Evolutionary conservation across 2,797 vertebrate species (phyloP).

Genomic region (Gymnothorax javanicus): DNA sequence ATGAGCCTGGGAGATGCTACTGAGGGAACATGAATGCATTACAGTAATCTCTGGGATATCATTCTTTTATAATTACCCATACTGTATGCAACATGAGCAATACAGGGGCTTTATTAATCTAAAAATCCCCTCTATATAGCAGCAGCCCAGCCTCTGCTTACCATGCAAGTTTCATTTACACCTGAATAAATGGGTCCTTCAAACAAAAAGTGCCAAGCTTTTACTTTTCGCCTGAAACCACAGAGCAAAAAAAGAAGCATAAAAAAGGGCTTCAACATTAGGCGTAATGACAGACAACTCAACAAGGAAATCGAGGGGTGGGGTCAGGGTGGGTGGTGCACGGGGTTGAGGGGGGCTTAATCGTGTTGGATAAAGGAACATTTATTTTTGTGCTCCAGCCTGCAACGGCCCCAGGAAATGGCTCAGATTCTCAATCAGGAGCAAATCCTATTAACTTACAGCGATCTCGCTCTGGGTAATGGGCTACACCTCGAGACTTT

Average conservation of each 20-base stretch:
- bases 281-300: constrained; percentile 67
- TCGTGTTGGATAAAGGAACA: constrained; percentile 72
- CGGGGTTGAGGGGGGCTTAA: constrained; percentile 53
- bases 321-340: constrained; percentile 51
- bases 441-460: constrained; percentile 78
- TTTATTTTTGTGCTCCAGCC: constrained; percentile 76
- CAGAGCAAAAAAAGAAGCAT: constrained; percentile 36
- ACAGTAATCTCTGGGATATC: constrained; percentile 70
- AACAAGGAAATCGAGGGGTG: constrained; percentile 52
- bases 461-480: constrained; percentile 72
- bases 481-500: constrained; percentile 71
- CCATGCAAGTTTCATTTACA: constrained; percentile 71
- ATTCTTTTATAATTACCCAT: constrained; percentile 69
- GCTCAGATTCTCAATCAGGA: constrained; percentile 71
- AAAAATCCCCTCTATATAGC: constrained; percentile 62
- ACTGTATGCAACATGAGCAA: constrained; percentile 54
- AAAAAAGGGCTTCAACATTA: constrained; percentile 50
- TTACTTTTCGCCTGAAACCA: constrained; percentile 62
- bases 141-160: constrained; percentile 63
- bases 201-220: constrained; percentile 74
- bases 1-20: constrained; percentile 62
- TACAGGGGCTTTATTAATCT: constrained; percentile 65
- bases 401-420: constrained; percentile 76
- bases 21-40: constrained; percentile 64
- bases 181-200: constrained; percentile 75